phyloP scores from a whole-genome alignment of 2,797 vertebrate genomes.

The Ctenochaetus hawaiiensis region DNA sequence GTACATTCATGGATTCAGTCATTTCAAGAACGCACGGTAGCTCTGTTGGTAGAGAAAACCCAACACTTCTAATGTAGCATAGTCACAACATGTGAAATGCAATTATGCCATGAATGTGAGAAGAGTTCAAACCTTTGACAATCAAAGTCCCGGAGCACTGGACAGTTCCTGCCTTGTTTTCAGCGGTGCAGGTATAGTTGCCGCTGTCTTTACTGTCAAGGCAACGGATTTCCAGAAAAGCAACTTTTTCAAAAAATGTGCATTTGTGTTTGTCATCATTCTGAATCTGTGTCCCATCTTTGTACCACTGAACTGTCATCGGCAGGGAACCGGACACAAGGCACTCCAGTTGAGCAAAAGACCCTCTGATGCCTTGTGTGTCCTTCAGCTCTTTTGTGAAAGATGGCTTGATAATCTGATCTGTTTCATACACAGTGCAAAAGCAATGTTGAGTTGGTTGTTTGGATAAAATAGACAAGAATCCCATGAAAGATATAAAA shows the following conservation, averaged over 20 bases:
- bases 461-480: background rate
- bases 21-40: constrained; percentile 90
- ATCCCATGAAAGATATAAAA: background rate
- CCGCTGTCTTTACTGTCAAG: constrained; percentile 90
- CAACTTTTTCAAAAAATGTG: constrained; percentile 92
- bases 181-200: constrained; percentile 90
- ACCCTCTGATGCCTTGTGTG: constrained; percentile 92
- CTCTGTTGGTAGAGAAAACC: constrained; percentile 82
- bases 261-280: constrained; percentile 91
- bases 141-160: constrained; percentile 89
- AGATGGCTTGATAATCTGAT: constrained; percentile 93
- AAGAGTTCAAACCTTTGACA: constrained; percentile 90
- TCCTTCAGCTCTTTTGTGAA: constrained; percentile 92
- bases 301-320: constrained; percentile 91
- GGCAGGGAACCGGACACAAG: constrained; percentile 93
- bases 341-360: constrained; percentile 90
- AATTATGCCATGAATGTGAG: background rate
- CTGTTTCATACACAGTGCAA: constrained; percentile 78
- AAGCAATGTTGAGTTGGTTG: constrained; percentile 9
- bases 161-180: constrained; percentile 89
- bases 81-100: background rate
- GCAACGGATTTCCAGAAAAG: constrained; percentile 90
- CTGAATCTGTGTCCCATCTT: constrained; percentile 89
- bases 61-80: constrained; percentile 1
- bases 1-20: constrained; percentile 88